Evolutionary conservation across 2,113 vertebrate species (phyloP).

Genomic region (Pachycephala philippinensis): DNA sequence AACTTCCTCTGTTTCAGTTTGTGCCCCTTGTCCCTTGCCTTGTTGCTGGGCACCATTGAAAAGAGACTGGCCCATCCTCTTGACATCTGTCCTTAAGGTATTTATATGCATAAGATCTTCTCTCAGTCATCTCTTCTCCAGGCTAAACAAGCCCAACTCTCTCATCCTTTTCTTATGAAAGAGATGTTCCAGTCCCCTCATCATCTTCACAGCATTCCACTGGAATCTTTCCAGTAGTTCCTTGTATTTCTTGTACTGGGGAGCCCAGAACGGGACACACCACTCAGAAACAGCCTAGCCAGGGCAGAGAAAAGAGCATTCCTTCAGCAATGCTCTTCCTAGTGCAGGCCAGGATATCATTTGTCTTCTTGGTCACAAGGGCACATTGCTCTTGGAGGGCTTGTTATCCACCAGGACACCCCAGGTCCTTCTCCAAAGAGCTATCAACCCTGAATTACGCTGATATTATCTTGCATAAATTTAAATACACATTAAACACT

Average conservation of each 20-base stretch:
- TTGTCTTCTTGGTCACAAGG: background rate
- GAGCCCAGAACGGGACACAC: background rate
- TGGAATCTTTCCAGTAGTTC: background rate
- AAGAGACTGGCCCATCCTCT: background rate
- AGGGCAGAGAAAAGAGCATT: background rate
- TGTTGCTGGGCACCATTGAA: background rate
- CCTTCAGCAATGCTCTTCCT: background rate
- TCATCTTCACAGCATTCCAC: background rate
- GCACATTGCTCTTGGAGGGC: background rate
- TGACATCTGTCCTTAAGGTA: background rate
- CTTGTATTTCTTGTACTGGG: background rate
- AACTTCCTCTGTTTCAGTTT: background rate
- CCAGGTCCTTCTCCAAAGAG: background rate
- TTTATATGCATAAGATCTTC: background rate
- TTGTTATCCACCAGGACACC: background rate
- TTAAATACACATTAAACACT: background rate
- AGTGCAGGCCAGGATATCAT: background rate
- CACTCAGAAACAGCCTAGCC: background rate
- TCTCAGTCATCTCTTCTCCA: background rate
- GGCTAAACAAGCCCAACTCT: background rate
- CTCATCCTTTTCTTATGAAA: background rate
- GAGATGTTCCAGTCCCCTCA: background rate
- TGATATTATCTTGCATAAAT: background rate
- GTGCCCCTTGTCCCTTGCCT: background rate
- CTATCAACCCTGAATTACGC: background rate